Evolutionary conservation across 2,113 vertebrate species (phyloP).

Genomic region (Platysteira castanea): DNA sequence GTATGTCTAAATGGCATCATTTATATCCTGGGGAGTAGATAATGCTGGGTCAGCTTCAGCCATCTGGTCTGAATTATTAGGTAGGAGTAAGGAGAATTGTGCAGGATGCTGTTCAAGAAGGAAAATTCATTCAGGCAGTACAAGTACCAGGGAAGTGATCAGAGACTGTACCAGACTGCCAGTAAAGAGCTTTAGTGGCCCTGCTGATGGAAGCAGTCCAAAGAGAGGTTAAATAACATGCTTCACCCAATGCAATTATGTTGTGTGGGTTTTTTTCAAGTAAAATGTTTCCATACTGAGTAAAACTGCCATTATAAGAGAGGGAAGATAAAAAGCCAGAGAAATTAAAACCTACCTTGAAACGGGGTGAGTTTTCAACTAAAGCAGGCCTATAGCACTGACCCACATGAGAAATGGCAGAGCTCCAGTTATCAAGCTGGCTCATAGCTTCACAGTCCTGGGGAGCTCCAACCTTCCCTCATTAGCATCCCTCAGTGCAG

Average conservation of each 20-base stretch:
- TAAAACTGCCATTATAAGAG: background rate
- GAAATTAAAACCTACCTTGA: background rate
- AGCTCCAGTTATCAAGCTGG: background rate
- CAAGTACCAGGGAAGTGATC: constrained; percentile 31
- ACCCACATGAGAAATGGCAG: background rate
- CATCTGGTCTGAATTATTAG: constrained; percentile 58
- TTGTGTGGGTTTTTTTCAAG: background rate
- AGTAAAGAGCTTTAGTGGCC: background rate
- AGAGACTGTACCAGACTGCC: background rate
- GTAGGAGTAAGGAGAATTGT: background rate
- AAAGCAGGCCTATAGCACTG: background rate
- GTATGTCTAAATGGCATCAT: constrained; percentile 47
- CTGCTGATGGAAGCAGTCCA: background rate
- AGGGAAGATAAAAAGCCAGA: background rate
- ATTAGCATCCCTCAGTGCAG: background rate
- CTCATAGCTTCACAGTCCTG: background rate
- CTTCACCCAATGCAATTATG: background rate
- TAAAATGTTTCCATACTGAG: background rate
- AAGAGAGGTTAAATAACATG: constrained; percentile 9
- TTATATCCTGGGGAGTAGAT: constrained; percentile 54
- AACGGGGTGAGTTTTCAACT: background rate
- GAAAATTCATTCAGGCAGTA: background rate
- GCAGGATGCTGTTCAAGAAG: constrained; percentile 12
- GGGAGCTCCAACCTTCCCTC: background rate
- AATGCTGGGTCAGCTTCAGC: constrained; percentile 52